These are phyloP conservation scores for Poicephalus meyeri DNA, from an alignment of 2,113 vertebrate species.

Conservation along the genomic window DNA sequence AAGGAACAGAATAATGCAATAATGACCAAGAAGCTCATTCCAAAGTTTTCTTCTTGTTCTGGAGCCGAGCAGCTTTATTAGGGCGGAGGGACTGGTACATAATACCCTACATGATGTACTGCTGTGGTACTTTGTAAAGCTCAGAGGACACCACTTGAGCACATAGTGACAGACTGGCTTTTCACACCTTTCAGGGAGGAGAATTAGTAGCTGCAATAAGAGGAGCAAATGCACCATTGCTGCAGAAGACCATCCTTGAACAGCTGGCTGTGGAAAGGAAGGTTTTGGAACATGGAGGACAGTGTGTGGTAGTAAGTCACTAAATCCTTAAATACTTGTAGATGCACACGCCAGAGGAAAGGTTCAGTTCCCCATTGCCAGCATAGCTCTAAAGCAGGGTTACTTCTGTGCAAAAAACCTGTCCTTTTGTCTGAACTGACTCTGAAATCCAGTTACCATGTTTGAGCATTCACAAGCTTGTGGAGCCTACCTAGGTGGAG, in stretches of 20 bases:
- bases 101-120: rapidly evolving
- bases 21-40: neutral
- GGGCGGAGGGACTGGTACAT: neutral
- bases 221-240: conserved; percentile 84
- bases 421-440: neutral
- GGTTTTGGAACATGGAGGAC: conserved; percentile 72
- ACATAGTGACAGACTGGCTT: neutral
- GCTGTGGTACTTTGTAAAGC: neutral
- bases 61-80: neutral
- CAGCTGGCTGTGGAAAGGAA: conserved; percentile 83
- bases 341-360: neutral
- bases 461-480: neutral
- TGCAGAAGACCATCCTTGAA: conserved; percentile 87
- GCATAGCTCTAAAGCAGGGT: neutral
- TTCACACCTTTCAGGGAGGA: conserved; percentile 78
- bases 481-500: neutral
- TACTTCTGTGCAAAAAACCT: neutral
- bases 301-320: conserved; percentile 75
- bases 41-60: neutral
- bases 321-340: neutral
- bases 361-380: neutral
- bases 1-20: neutral
- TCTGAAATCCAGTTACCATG: neutral
- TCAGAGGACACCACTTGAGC: neutral
- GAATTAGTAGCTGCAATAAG: conserved; percentile 84